Conservation (phyloP, 2,113 vertebrate genomes). For the Paratilapia polleni region DNA sequence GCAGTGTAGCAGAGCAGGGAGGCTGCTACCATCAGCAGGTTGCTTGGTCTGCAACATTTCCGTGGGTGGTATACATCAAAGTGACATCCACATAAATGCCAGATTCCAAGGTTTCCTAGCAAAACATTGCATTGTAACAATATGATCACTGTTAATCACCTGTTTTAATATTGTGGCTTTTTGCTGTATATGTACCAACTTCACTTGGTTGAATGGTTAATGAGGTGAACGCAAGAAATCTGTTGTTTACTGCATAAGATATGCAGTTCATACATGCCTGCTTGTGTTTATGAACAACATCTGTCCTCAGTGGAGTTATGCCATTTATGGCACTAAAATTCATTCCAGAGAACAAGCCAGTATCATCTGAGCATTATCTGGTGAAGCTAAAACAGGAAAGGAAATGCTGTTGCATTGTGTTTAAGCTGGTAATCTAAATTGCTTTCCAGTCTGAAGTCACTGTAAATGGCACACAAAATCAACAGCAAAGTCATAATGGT, state of each 20-base stretch:
- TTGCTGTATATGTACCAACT: background rate
- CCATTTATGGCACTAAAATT: background rate
- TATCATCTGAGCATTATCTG: constrained; percentile 30
- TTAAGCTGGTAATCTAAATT: constrained; percentile 32
- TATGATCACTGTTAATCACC: background rate
- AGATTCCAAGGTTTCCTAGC: background rate
- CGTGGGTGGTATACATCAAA: background rate
- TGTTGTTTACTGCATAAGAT: background rate
- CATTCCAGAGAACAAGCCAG: constrained; percentile 9
- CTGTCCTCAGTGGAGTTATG: background rate
- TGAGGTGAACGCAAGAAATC: background rate
- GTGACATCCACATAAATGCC: background rate
- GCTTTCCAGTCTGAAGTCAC: constrained; percentile 12
- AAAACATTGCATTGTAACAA: background rate
- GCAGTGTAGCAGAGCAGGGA: background rate
- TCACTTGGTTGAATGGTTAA: constrained; percentile 1
- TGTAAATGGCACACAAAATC: constrained; percentile 10
- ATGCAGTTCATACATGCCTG: background rate
- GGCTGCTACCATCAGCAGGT: background rate
- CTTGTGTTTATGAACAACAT: constrained; percentile 5
- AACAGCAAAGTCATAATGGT: background rate
- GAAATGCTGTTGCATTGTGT: constrained; percentile 12
- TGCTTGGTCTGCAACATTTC: background rate
- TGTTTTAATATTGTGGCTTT: background rate
- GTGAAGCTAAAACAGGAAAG: background rate